Evolutionary conservation across 2,113 vertebrate species (phyloP).

Genomic region (Bos javanicus): DNA sequence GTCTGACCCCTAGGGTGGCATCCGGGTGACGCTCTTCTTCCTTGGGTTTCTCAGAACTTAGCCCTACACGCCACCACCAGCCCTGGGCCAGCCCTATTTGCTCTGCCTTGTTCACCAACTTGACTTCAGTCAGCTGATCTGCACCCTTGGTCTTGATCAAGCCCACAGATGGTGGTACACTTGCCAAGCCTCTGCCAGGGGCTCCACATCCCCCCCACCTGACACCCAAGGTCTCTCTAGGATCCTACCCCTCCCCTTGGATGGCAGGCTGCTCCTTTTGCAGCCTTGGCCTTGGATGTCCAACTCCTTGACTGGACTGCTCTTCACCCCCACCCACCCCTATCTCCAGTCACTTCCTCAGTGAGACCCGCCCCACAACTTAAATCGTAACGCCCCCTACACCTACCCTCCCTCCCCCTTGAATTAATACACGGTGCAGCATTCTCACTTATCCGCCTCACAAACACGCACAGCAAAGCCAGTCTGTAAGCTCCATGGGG

Average conservation of each 20-base stretch:
- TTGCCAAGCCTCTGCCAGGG: neutral
- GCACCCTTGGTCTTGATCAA: neutral
- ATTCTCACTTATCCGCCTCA: neutral
- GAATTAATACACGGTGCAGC: rapidly evolving
- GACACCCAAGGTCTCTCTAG: neutral
- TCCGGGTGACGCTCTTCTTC: neutral
- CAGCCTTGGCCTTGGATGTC: rapidly evolving
- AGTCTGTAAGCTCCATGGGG: neutral
- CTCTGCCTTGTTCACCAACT: neutral
- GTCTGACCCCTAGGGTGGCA: neutral
- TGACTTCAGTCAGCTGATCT: neutral
- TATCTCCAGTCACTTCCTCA: neutral
- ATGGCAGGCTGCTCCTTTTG: neutral
- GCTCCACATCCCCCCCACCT: neutral
- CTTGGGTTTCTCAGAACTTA: neutral
- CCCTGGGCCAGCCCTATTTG: neutral
- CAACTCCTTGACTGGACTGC: no score
- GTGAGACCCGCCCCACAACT: neutral
- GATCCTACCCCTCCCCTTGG: neutral
- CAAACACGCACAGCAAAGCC: neutral
- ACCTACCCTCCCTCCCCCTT: rapidly evolving
- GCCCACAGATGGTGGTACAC: no score
- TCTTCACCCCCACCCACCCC: neutral
- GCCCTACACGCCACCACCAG: neutral
- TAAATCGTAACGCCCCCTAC: rapidly evolving